Base-by-base conservation (phyloP, 1,140 invertebrate species). In the Muscidifurax raptorellus region DNA sequence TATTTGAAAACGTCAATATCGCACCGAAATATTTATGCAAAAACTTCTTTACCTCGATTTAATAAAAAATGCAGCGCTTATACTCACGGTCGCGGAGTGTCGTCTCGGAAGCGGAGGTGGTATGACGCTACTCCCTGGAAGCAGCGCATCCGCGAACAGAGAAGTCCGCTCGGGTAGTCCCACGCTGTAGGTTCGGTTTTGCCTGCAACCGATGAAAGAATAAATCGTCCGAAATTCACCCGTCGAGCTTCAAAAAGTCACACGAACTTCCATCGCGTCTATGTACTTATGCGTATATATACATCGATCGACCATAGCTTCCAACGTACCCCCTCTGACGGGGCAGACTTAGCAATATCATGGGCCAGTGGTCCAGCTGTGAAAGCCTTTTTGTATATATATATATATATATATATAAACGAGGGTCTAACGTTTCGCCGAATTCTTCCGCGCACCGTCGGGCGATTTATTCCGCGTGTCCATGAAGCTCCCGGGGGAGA, bases 81-180 rank as follows among this genome's bases (percentile, higher is more conserved):
- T 85, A 82, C 79, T 87, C 90, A 92, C 91, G 89, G 90, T 88
- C 28, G 89, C 91, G 25, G 92, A 92, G 88, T 92, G 90, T 84
- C 92, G 90, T 66, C 92, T 90, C 36, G 92, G 91, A 87, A 92
- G 90, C 76, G 90, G 91, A 67, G 90, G 89, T 71, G 90, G 91
- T 78, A 88, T 88, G 76, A 80, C 78, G 36, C 84, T 81, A 78
- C 85, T 89, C 86, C 86, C 91, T 36, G 85, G 86, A 59, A 87
- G 83, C 32, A 88, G 82, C 52, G 87, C 86, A 86, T 92, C 88
- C 83, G 87, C 85, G 85, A 92, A 86, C 12, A 92, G 80, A 36
- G 90, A 90, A 32, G 87, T 87, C 78, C 88, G 88, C 13, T 87
- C 85, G 28, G 91, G 91, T 69, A 92, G 86, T 84, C 87, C 90